Conservation (phyloP, 2,888 invertebrate species). For the Polydrusus pterygomalis region DNA sequence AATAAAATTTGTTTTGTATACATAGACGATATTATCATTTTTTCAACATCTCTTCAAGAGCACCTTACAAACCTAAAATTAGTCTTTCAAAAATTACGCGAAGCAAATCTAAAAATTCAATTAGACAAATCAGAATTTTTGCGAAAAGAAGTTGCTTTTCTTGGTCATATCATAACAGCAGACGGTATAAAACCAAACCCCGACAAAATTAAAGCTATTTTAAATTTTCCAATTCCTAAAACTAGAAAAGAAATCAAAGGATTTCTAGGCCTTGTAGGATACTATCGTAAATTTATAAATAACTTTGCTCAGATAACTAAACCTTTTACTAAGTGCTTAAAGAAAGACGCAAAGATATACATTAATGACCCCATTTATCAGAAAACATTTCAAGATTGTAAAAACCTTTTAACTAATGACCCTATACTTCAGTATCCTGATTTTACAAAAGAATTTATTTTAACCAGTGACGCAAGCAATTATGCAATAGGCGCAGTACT, state of each 20-base stretch:
- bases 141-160: constrained; percentile 49
- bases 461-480: too few relatives aligned
- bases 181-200: constrained; percentile 57
- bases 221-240: constrained; percentile 56
- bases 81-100: constrained; percentile 55
- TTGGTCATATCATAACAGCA: constrained; percentile 57
- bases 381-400: constrained; percentile 50
- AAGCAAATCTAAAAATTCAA: constrained; percentile 57
- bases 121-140: constrained; percentile 56
- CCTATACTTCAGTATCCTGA: constrained; percentile 52
- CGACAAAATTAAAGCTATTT: constrained; percentile 52
- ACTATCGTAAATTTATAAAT: constrained; percentile 54
- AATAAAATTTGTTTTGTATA: constrained; percentile 57
- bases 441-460: constrained; percentile 57
- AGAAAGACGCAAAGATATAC: constrained; percentile 20
- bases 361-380: neutral
- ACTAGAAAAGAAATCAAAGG: constrained; percentile 57
- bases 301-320: constrained; percentile 52
- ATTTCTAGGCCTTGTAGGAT: constrained; percentile 56
- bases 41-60: constrained; percentile 55
- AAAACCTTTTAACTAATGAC: constrained; percentile 52
- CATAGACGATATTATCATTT: constrained; percentile 58
- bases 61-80: constrained; percentile 53
- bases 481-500: too few relatives aligned
- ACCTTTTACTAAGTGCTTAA: constrained; percentile 43